Base-by-base conservation (phyloP, 2,113 vertebrate genomes). In the Phylloscopus trochiloides region DNA sequence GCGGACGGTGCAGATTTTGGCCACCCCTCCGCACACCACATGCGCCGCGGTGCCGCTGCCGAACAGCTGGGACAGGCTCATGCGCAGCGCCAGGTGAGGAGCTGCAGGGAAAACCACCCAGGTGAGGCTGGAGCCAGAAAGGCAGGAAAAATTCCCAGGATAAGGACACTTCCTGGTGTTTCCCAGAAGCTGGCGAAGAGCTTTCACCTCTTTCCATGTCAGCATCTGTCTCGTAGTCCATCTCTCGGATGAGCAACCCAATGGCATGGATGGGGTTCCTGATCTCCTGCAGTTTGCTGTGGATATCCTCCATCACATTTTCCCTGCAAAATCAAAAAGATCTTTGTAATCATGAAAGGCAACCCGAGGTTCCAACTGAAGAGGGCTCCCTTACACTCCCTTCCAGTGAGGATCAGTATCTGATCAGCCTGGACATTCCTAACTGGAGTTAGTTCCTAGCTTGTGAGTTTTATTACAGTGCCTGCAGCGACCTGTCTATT, bases 231-330 rank as follows among this genome's bases (percentile, higher is more conserved):
- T 99, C 99, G 5, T 99, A 99, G 97, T 99, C 99, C 98, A 99
- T 98, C 83, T 99, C 99, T 38, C 98, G 97, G 82, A 99, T 97
- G 52, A 99, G 98, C 32, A 98, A 94, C 4, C 97, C 98, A 55
- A 99, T 99, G 82, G 99, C 98, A 0, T 98, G 97, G 76, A 96
- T 66, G 1, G 99, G 99, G 96, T 98, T 99, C 17, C 98, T 96
- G 48, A 99, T 96, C 86, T 99, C 98, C 96, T 99, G 99, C 48
- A 99, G 97, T 88, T 99, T 99, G 97, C 98, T 99, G 96, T 98
- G 98, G 80, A 99, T 98, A 52, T 99, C 98, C 58, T 98, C 98
- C 36, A 99, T 98, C 36, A 99, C 92, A 3, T 98, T 98, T 15
- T 98, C 98, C 78, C 99, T 99, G 91, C 20, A 55, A 86, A 47